phyloP scores from a whole-genome alignment of 2,797 vertebrate species.

The Falco cherrug region DNA sequence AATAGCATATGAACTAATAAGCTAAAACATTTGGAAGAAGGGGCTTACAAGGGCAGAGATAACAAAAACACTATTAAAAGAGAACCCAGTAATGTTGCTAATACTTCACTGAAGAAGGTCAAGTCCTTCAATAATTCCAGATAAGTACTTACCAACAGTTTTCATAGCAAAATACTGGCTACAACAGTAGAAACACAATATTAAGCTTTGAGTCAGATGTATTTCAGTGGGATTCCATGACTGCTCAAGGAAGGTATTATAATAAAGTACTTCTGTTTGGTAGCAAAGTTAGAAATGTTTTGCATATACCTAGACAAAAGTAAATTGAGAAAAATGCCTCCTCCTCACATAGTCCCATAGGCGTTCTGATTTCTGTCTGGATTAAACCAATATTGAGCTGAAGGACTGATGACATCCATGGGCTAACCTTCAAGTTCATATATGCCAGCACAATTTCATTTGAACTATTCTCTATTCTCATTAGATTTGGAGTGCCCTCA shows the following conservation, averaged over 20 bases:
- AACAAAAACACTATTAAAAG: constrained; percentile 44
- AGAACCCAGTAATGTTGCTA: not conserved
- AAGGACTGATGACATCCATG: not conserved
- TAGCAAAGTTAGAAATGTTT: not conserved
- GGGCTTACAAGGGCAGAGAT: constrained; percentile 28
- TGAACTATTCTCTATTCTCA: not conserved
- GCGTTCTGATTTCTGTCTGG: not conserved
- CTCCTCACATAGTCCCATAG: not conserved
- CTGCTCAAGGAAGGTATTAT: not conserved
- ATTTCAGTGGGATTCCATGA: not conserved
- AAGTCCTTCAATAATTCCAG: constrained; percentile 23
- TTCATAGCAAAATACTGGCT: constrained; percentile 6
- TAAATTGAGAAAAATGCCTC: not conserved
- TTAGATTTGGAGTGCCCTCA: not conserved
- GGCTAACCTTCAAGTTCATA: not conserved
- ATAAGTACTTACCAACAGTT: not conserved
- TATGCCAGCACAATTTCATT: not conserved
- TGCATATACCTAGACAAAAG: not conserved
- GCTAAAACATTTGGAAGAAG: not conserved
- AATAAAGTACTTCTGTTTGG: not conserved
- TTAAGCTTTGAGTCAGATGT: not conserved
- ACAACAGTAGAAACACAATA: not conserved
- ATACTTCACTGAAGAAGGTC: constrained; percentile 23
- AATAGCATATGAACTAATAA: constrained; percentile 45
- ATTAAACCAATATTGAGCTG: not conserved